phyloP scores from a whole-genome alignment of 2,797 vertebrate genomes.

The Rhinatrema bivittatum region DNA sequence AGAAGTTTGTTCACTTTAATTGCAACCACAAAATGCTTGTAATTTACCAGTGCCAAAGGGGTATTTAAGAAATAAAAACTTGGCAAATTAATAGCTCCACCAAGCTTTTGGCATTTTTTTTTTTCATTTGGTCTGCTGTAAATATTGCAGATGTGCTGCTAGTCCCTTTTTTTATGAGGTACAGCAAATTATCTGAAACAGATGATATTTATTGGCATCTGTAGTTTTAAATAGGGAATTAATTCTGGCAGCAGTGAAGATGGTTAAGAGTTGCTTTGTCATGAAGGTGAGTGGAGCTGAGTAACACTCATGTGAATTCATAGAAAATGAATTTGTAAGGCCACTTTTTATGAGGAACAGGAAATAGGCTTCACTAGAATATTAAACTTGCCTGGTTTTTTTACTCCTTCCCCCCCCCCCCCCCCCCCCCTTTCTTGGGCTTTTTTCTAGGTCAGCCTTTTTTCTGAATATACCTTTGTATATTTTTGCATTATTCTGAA shows the following conservation, averaged over 20 bases:
- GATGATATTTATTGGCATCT: slow-evolving; percentile 12
- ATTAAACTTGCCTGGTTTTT: background rate
- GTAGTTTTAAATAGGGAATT: slow-evolving; percentile 19
- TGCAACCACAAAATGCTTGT: slow-evolving; percentile 2
- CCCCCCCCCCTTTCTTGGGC: background rate
- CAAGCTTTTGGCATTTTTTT: background rate
- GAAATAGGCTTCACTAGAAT: background rate
- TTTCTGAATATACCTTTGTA: too few relatives aligned
- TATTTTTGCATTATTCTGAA: too few relatives aligned
- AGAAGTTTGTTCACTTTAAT: slow-evolving; percentile 12
- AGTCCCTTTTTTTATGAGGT: slow-evolving; percentile 20
- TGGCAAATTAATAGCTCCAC: slow-evolving; percentile 4
- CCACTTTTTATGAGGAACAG: background rate
- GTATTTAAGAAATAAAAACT: slow-evolving; percentile 23
- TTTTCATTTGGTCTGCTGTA: slow-evolving; percentile 1
- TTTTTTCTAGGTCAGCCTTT: too few relatives aligned
- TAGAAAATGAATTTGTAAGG: accelerated
- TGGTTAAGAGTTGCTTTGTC: background rate
- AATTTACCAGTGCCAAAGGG: slow-evolving; percentile 15
- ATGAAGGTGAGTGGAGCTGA: background rate
- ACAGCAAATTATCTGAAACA: slow-evolving; percentile 3
- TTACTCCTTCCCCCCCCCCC: too few relatives aligned
- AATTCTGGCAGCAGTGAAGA: slow-evolving; percentile 3
- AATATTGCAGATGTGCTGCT: slow-evolving; percentile 9
- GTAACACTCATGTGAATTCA: background rate